phyloP scores from a whole-genome alignment of 2,113 vertebrate species.

The Chloroceryle aenea region DNA sequence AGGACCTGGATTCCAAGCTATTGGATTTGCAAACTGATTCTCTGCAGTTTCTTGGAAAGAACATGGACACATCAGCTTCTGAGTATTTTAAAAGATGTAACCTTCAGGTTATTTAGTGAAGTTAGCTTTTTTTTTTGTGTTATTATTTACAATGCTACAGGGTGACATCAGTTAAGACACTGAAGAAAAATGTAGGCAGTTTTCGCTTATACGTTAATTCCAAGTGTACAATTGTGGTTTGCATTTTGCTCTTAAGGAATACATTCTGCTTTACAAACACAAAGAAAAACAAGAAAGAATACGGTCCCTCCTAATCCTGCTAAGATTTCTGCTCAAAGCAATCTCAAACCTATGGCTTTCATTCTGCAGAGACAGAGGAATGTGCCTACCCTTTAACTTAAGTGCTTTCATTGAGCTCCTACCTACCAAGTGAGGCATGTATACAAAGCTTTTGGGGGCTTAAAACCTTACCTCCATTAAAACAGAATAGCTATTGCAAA shows the following conservation, averaged over 20 bases:
- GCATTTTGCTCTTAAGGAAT: background rate
- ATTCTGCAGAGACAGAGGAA: background rate
- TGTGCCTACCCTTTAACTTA: background rate
- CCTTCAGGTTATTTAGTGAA: background rate
- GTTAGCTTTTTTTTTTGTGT: background rate
- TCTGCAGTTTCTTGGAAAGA: constrained; percentile 14
- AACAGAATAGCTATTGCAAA: accelerated
- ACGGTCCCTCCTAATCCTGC: background rate
- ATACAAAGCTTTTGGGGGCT: background rate
- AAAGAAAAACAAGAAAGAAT: background rate
- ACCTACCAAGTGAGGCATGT: background rate
- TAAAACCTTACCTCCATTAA: background rate
- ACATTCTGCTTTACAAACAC: background rate
- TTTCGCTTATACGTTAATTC: background rate
- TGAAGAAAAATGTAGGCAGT: background rate
- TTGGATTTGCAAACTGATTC: background rate
- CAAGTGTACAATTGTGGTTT: background rate
- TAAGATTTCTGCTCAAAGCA: background rate
- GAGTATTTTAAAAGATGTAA: constrained; percentile 37
- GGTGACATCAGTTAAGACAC: background rate
- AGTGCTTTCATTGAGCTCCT: background rate
- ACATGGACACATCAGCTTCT: background rate
- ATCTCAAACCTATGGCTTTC: background rate
- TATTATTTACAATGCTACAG: background rate
- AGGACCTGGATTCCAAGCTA: background rate